Evolutionary conservation across 1,140 invertebrate genomes (phyloP), one percentile per base, ranked within the genome.

Genomic region (Cardiocondyla obscurior): DNA sequence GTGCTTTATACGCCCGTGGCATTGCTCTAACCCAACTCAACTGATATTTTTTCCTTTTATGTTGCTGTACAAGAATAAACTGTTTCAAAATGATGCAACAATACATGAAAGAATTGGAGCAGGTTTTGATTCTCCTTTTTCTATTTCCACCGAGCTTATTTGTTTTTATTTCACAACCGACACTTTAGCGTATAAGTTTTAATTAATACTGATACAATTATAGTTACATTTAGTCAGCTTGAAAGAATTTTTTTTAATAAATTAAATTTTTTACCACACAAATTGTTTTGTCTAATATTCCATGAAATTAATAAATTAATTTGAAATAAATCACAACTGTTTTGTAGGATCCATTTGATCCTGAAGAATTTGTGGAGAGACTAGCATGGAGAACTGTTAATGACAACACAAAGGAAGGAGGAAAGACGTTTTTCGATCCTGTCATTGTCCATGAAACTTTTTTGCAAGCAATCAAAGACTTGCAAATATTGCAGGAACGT

Each of bases 291-390:
- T 22, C 8, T 28, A 25, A 28, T 30, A 1, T 7, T 19, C 42
- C 39, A 0, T 64, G n/a, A 42, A 39, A 8, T 8, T 7, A 4
- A 58, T 12, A 36, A 49, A 49, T 3, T n/a, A 8, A 30, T 28
- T 25, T 4, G 22, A 1, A 57, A 57, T 1, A n/a, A 22, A n/a
- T 39, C 14, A 19, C 3, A 28, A 73, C 2, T 72, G 12, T 70
- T 84, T 60, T 92, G 82, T 86, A 98, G 98, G 98, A 99, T 92
- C 98, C 98, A 0, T 99, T 99, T 94, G 98, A 99, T 95, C 96
- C 98, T 28, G 97, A 98, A 93, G 98, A 99, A 90, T 99, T 99
- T 96, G 98, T 99, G 0, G 99, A 99, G 94, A 95, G 98, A 77
- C 94, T 99, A 85, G 99, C 99, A 77, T 99, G 98, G 97, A 95